Conservation (phyloP, 2,113 vertebrate species). For the Melanostigma gelatinosum region DNA sequence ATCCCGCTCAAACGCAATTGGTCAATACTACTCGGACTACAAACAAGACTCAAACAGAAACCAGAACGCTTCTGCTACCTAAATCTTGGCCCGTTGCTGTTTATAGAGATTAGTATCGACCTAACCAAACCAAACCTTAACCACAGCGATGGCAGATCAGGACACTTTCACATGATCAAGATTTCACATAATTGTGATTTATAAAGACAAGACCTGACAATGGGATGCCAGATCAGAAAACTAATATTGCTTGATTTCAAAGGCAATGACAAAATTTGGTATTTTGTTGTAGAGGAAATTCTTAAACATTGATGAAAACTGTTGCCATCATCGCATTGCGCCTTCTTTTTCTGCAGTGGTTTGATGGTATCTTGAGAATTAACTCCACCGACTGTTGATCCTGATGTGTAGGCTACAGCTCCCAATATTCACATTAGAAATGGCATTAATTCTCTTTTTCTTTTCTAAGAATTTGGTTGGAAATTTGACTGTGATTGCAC, state of each 20-base stretch:
- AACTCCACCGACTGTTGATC: no score
- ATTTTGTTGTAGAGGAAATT: no score
- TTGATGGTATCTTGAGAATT: no score
- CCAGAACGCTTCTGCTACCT: no score
- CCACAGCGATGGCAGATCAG: neutral
- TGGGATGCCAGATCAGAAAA: neutral
- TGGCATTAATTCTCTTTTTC: neutral
- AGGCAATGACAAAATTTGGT: no score
- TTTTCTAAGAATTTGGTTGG: neutral
- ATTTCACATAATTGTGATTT: neutral
- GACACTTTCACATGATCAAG: neutral
- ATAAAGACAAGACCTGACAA: neutral
- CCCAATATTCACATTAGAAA: neutral
- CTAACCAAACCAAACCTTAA: slow-evolving; percentile 2
- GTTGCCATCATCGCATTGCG: neutral
- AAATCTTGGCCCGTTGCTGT: no score
- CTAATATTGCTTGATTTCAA: neutral
- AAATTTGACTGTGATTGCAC: neutral
- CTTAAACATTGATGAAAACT: no score
- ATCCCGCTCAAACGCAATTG: no score
- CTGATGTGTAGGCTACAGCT: no score
- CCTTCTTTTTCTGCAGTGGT: neutral
- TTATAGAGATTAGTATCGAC: no score
- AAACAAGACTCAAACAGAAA: no score
- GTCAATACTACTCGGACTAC: no score